Conservation (phyloP, 2,797 vertebrate species). For the Fringilla coelebs region DNA sequence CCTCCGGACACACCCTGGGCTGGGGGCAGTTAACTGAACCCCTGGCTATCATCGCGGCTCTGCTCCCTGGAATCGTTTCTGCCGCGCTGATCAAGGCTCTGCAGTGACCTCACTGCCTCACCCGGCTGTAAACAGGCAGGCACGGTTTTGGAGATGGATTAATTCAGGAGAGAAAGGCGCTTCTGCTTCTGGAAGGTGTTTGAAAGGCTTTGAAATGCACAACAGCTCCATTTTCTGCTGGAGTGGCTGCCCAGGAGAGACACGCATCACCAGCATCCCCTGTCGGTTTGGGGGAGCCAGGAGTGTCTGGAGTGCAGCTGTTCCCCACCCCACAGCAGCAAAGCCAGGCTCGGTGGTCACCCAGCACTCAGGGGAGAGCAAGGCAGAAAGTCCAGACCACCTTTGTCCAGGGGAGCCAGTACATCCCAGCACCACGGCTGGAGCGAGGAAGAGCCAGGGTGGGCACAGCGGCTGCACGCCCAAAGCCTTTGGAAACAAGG, state of each 20-base stretch:
- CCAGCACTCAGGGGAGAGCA: rapidly evolving
- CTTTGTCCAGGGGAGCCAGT: rapidly evolving
- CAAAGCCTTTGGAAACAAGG: rapidly evolving
- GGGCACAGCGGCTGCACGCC: rapidly evolving
- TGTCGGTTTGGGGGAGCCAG: rapidly evolving
- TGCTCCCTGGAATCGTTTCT: background rate
- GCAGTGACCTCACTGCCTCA: background rate
- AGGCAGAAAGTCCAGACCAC: rapidly evolving
- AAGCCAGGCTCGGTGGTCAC: background rate
- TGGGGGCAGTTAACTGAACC: conserved; percentile 22
- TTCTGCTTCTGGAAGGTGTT: background rate
- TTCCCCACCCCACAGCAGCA: background rate
- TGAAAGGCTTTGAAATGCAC: background rate
- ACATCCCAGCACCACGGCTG: rapidly evolving
- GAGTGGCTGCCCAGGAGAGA: background rate
- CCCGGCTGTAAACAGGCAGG: background rate
- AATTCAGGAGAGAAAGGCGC: background rate
- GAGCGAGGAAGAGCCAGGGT: background rate
- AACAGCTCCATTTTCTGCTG: background rate
- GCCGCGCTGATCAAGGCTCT: background rate
- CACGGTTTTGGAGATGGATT: background rate
- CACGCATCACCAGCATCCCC: rapidly evolving
- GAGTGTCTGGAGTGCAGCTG: rapidly evolving
- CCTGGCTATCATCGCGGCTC: background rate
- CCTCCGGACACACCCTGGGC: background rate